Base-by-base conservation (phyloP, 2,888 invertebrate genomes). In the Ennomos fuscantarius region DNA sequence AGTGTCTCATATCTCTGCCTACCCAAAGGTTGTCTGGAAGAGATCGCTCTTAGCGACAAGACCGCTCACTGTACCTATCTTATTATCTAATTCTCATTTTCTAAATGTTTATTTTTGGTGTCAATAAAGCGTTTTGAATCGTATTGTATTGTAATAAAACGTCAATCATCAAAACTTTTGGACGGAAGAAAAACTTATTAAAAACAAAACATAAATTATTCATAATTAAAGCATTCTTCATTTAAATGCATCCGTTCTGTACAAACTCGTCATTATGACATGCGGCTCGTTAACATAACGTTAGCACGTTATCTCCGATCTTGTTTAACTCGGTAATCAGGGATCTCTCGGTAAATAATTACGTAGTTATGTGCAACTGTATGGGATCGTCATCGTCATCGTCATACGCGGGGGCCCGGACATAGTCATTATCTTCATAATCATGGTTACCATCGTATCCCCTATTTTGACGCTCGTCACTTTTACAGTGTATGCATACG, bases 351-450 rank as follows among this genome's bases (percentile, higher is more conserved):
- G 55, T 65, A 70, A 62, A 70, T 74, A 72, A 74, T 72, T 64
- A 66, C 64, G 60, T 56, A 58, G 64, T 53, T 50, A 63, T 60
- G 54, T 43, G 42, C 36, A 13, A 39, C 51, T 56, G 56, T 60
- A 56, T 57, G 48, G 62, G 45, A 55, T 33, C 48, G 55, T 62
- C 61, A 24, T 33, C 48, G 55, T 62, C 61, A 24, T 0, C 24
- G 24, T 24, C 1, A 62, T 55, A 56, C 64, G 40, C 40, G 53
- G 49, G 57, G 52, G 56, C 33, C 54, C 57, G 61, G 58, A 61
- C 53, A 55, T 51, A 46, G 56, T 63, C 62, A 67, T 62, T 80
- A 79, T 77, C 67, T 75, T 77, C 78, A 82, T 84, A 76, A 80
- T 77, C 66, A 72, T 66, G 63, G 39, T 36, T 42, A 39, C 61